These are phyloP conservation scores for Hylyphantes graminicola DNA, from an alignment of 1,140 invertebrate genomes.

Conservation along the genomic window DNA sequence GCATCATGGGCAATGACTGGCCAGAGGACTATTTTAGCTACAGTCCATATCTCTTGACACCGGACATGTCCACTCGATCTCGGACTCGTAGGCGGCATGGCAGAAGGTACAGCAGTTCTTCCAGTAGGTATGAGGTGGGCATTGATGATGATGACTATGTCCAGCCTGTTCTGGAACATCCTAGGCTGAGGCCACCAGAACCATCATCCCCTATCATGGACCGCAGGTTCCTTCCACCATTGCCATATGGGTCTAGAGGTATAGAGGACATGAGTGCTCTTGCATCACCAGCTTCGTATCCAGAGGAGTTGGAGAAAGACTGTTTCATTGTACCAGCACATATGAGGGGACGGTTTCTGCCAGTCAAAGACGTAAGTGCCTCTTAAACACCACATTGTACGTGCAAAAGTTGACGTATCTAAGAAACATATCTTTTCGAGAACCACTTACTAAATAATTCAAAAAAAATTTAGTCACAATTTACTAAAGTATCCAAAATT, in stretches of 20 bases:
- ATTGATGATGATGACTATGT: constrained; percentile 47
- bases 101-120: constrained; percentile 10
- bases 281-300: background rate
- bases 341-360: constrained; percentile 48
- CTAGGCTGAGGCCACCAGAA: constrained; percentile 39
- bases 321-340: constrained; percentile 50
- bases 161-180: constrained; percentile 31
- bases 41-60: constrained; percentile 51
- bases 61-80: constrained; percentile 44
- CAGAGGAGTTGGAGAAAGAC: constrained; percentile 43
- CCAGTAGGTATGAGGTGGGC: constrained; percentile 27
- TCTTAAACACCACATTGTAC: too few relatives aligned
- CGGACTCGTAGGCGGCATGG: constrained; percentile 17
- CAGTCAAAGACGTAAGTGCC: constrained; percentile 41
- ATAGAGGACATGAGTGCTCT: constrained; percentile 14
- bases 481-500: too few relatives aligned
- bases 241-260: constrained; percentile 8
- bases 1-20: constrained; percentile 51
- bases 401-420: too few relatives aligned
- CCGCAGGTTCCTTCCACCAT: constrained; percentile 35
- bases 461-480: too few relatives aligned
- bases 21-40: constrained; percentile 56
- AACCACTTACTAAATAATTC: too few relatives aligned
- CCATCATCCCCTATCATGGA: constrained; percentile 47
- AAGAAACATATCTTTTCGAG: too few relatives aligned